Conservation (phyloP, 2,113 vertebrate species). For the Microtus montanus region DNA sequence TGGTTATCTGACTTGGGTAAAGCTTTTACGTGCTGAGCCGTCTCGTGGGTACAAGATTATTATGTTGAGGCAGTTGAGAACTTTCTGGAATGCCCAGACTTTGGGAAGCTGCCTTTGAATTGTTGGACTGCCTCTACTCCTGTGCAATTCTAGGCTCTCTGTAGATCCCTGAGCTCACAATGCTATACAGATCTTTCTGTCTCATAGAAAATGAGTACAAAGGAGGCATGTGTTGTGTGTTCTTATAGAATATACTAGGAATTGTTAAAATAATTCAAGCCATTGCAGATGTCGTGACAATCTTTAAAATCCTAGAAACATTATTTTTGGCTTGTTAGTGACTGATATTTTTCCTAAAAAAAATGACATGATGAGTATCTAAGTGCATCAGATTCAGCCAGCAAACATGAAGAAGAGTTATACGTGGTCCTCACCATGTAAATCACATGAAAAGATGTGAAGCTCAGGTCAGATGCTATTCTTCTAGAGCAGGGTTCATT, state of each 20-base stretch:
- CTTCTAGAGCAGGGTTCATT: not conserved
- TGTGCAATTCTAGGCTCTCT: not conserved
- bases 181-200: not conserved
- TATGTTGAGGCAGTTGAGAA: not conserved
- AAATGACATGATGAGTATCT: not conserved
- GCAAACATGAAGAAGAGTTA: not conserved
- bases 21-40: not conserved
- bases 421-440: not conserved
- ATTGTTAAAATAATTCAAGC: not conserved
- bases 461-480: not conserved
- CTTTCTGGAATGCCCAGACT: too few species aligned
- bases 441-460: not conserved
- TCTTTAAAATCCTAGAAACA: not conserved
- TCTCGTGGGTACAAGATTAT: not conserved
- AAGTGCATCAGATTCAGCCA: not conserved
- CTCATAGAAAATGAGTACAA: not conserved
- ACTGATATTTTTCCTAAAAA: not conserved
- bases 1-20: not conserved
- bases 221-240: not conserved
- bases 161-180: not conserved
- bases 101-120: not conserved
- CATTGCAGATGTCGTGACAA: not conserved
- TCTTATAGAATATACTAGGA: not conserved
- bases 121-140: not conserved
- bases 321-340: not conserved